These are phyloP conservation scores for Leptoclinus maculatus DNA, from an alignment of 2,797 vertebrate genomes.

Conservation along the genomic window DNA sequence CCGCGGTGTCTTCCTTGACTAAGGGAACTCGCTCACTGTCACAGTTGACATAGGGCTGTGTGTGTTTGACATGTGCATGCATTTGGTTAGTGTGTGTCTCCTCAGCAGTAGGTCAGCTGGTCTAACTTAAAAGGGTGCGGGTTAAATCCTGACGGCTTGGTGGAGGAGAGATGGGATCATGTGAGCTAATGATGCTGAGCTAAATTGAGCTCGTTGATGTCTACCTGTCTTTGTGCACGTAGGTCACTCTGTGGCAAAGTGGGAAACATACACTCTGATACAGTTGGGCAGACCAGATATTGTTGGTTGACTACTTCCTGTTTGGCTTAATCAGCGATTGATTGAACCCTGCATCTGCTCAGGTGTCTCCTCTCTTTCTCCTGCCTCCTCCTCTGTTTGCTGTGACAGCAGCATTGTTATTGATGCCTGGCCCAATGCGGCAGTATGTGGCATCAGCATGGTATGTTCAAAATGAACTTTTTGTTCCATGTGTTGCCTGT, in stretches of 20 bases:
- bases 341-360: slow-evolving; percentile 38
- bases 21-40: slow-evolving; percentile 12
- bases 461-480: background rate
- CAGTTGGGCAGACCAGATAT: background rate
- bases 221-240: slow-evolving; percentile 59
- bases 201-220: slow-evolving; percentile 29
- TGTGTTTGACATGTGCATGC: slow-evolving; percentile 11
- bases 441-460: background rate
- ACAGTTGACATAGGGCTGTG: slow-evolving; percentile 3
- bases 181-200: slow-evolving; percentile 52
- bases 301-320: slow-evolving; percentile 12
- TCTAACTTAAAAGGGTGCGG: slow-evolving; percentile 66
- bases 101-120: slow-evolving; percentile 30
- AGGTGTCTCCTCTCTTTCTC: slow-evolving; percentile 27
- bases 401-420: background rate
- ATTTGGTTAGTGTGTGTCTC: slow-evolving; percentile 20
- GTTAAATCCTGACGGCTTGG: slow-evolving; percentile 40
- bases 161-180: slow-evolving; percentile 59
- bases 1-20: slow-evolving; percentile 20
- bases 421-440: background rate
- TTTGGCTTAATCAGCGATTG: slow-evolving; percentile 31
- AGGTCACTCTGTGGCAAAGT: slow-evolving; percentile 24
- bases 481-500: background rate
- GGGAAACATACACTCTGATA: no score
- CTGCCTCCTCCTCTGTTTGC: slow-evolving; percentile 38